Percentiles rank a stretch among this genome's conserved stretches.
phyloP scores from a whole-genome alignment of 2,113 vertebrate genomes.

The Cisticola juncidis region DNA sequence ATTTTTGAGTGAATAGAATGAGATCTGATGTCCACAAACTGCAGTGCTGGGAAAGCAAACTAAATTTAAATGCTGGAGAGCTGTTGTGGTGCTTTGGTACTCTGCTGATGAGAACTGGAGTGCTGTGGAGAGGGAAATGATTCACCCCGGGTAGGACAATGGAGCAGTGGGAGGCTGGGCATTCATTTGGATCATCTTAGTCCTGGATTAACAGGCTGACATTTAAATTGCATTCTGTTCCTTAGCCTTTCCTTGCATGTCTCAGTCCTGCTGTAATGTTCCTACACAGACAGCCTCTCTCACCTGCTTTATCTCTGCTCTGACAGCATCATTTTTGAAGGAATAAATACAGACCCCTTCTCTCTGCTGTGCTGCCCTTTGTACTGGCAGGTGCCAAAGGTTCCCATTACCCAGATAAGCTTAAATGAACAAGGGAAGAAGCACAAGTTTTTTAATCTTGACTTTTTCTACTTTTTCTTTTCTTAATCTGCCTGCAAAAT shows the following conservation, averaged over 20 bases:
- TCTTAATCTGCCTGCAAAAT: background rate
- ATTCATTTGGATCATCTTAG: background rate
- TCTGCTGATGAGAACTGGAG: background rate
- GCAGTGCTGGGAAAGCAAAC: background rate
- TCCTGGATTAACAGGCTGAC: background rate
- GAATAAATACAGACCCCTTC: background rate
- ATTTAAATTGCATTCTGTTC: background rate
- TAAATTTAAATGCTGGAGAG: background rate
- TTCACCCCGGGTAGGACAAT: background rate
- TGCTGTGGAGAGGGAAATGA: background rate
- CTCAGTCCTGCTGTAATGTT: background rate
- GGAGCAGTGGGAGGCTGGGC: background rate
- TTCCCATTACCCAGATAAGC: background rate
- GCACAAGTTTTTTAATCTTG: background rate
- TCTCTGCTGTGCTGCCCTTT: background rate
- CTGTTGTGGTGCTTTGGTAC: background rate
- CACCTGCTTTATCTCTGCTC: background rate
- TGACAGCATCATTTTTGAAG: background rate
- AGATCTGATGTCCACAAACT: background rate
- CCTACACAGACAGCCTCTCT: background rate
- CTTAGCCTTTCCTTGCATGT: background rate
- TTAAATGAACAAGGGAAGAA: background rate
- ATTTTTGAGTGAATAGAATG: background rate
- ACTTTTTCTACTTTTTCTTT: background rate
- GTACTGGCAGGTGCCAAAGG: background rate